Evolutionary conservation across 2,113 vertebrate genomes (phyloP).

Genomic region (Danio rerio): GRCz12tu NC_133182.1:21738001-21738500

Average conservation of each 20-base stretch:
- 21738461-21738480: constrained; percentile 66
- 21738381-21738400: constrained; percentile 69
- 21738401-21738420: constrained; percentile 64
- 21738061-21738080: too few species aligned
- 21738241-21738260: background rate
- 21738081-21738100: too few species aligned
- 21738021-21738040: background rate
- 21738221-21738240: too few species aligned
- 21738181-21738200: too few species aligned
- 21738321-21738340: constrained; percentile 7
- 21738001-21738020: background rate
- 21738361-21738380: constrained; percentile 74
- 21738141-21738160: too few species aligned
- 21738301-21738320: background rate
- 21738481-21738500: constrained; percentile 75
- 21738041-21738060: background rate
- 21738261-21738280: background rate
- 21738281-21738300: background rate
- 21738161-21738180: too few species aligned
- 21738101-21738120: too few species aligned
- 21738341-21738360: constrained; percentile 37
- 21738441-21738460: constrained; percentile 72
- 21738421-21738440: constrained; percentile 65
- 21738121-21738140: too few species aligned
- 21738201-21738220: too few species aligned